These are phyloP conservation scores for Calcarius lapponicus DNA, from an alignment of 2,797 vertebrate genomes.

Conservation along the genomic window DNA sequence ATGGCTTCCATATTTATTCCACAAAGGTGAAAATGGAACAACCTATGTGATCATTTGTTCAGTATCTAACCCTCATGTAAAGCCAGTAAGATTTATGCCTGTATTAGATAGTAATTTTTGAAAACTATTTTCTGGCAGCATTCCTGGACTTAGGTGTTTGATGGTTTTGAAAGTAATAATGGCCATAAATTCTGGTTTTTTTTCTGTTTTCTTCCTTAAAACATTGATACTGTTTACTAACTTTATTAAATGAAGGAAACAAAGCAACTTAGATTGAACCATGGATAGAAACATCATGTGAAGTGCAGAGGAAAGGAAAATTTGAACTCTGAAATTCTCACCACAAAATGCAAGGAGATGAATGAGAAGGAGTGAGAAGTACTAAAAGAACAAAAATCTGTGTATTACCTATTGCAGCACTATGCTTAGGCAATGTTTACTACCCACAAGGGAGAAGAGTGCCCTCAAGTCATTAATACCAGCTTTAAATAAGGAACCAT, in stretches of 20 bases:
- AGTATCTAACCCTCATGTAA: neutral
- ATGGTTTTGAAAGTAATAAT: neutral
- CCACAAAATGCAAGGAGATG: neutral
- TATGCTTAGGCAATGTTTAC: neutral
- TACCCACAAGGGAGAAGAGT: neutral
- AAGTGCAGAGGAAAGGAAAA: neutral
- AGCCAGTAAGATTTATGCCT: neutral
- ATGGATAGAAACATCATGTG: neutral
- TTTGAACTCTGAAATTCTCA: neutral
- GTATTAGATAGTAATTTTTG: neutral
- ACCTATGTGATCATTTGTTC: neutral
- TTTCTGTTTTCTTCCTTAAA: neutral
- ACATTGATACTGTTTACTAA: neutral
- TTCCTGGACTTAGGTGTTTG: neutral
- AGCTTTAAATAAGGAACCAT: neutral
- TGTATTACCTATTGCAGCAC: neutral
- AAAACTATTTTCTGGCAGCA: conserved; percentile 17
- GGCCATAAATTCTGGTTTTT: neutral
- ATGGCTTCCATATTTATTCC: neutral
- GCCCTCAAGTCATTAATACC: neutral
- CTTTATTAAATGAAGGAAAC: neutral
- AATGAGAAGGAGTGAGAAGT: neutral
- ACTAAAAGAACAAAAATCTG: neutral
- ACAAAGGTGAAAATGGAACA: neutral
- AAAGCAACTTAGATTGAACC: neutral